Base-by-base conservation (phyloP, 1,140 invertebrate genomes). In the Drosophila busckii region DNA sequence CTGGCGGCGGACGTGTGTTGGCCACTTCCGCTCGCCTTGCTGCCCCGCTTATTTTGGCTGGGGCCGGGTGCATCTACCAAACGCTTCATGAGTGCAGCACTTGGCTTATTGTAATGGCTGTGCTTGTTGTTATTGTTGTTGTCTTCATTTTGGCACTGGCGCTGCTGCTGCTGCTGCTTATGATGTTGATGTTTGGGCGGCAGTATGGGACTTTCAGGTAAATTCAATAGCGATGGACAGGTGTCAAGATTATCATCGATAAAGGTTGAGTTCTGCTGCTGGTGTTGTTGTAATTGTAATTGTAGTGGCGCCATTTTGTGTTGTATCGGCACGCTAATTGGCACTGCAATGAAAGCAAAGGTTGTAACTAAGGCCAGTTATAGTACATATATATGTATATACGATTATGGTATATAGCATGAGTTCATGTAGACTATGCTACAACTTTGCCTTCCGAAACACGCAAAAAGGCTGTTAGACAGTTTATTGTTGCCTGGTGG, bases 241-340 rank as follows among this genome's bases (percentile, higher is more conserved):
- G 62, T 75, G 58, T 76, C 73, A 59, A 82, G 60, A 78, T 73
- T 78, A 58, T 83, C 68, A 56, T 86, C 66, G 59, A 86, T 86
- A 45, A 86, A 70, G 58, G 84, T 86, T 34, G 84, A 86, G 53
- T 86, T 86, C 41, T 86, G 83, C 58, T 85, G 70, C 35, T 63
- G 69, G 19, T 59, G 78, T 25, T 54, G 60, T 41, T 65, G 29
- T 59, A 53, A 40, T 12, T 34, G 75, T 20, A 61, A 58, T 49
- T 10, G 44, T 19, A 45, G 56, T 16, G 50, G 19, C 25, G 58
- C 50, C 58, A 61, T 61, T 15, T 45, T 54, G 20, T 10, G n/a
- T 26, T 2, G 17, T 41, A 41, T 23, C 22, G 12, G 54, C 40
- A 31, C 22, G 40, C 46, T 71, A 70, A 78, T 78, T 71, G 67